These are phyloP conservation scores for Vandiemenella viatica DNA, from an alignment of 2,888 invertebrate species.

Conservation along the genomic window DNA sequence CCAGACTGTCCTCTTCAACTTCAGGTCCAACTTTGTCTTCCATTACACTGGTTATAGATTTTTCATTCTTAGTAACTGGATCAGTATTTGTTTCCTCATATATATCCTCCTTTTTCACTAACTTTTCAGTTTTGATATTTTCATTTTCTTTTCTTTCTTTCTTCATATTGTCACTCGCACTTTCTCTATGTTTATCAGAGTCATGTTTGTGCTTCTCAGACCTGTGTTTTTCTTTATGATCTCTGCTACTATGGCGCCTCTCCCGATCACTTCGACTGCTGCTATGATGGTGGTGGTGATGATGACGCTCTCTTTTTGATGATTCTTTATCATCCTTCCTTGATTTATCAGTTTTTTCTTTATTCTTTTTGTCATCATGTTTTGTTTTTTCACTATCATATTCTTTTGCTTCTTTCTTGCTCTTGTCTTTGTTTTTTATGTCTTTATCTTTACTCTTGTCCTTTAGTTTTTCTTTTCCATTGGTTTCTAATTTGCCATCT, in stretches of 20 bases:
- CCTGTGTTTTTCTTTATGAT: neutral
- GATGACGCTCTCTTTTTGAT: constrained; percentile 21
- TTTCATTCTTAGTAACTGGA: too few relatives aligned
- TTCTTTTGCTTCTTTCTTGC: constrained; percentile 17
- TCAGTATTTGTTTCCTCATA: too few relatives aligned
- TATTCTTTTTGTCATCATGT: constrained; percentile 20
- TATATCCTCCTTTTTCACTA: too few relatives aligned
- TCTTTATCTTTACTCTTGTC: constrained; percentile 11
- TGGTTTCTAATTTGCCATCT: constrained; percentile 17
- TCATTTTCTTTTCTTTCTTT: constrained; percentile 20
- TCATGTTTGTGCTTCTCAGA: constrained; percentile 6
- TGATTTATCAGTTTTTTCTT: constrained; percentile 19
- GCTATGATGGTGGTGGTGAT: too few relatives aligned
- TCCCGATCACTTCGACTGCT: constrained; percentile 15
- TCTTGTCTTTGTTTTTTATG: constrained; percentile 3
- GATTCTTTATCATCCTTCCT: constrained; percentile 21
- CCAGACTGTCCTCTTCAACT: too few relatives aligned
- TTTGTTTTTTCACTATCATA: constrained; percentile 18
- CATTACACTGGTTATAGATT: too few relatives aligned
- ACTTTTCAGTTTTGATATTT: too few relatives aligned
- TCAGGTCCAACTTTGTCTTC: too few relatives aligned
- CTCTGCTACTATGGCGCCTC: constrained; percentile 11
- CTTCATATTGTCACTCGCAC: constrained; percentile 13
- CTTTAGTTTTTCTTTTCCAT: constrained; percentile 11
- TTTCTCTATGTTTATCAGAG: constrained; percentile 4